A percentile compares a stretch with the other conserved stretches of the same genome.
phyloP scores from a whole-genome alignment of 2,797 vertebrate species.

The Enteromius treurensis region DNA sequence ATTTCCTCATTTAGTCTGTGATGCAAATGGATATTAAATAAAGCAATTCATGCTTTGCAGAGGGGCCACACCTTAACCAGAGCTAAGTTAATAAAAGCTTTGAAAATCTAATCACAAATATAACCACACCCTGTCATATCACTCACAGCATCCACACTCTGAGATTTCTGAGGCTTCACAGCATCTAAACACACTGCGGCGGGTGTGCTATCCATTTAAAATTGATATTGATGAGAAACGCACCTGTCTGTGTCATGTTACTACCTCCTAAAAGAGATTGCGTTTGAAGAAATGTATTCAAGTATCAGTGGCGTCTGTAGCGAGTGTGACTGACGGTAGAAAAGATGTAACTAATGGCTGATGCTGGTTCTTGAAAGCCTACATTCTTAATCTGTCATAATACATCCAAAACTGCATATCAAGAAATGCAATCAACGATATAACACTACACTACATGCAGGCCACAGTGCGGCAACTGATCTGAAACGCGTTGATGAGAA shows the following conservation, averaged over 20 bases:
- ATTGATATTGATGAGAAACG: constrained; percentile 9
- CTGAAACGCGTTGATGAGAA: constrained; percentile 43
- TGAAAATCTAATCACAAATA: constrained; percentile 73
- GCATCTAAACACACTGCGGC: constrained; percentile 73
- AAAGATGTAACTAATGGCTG: constrained; percentile 25
- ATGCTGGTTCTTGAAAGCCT: constrained; percentile 14
- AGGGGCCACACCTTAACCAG: constrained; percentile 77
- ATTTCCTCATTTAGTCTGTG: constrained; percentile 60
- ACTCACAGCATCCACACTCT: constrained; percentile 37
- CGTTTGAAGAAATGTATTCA: neutral
- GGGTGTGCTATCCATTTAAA: neutral
- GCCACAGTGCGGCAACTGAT: constrained; percentile 42
- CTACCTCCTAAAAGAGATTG: constrained; percentile 65
- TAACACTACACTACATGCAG: constrained; percentile 20
- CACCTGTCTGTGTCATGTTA: constrained; percentile 64
- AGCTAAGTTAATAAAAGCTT: constrained; percentile 56
- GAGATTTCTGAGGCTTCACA: constrained; percentile 52
- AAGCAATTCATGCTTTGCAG: constrained; percentile 76
- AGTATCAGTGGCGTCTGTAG: constrained; percentile 2
- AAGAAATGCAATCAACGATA: constrained; percentile 37
- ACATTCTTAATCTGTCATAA: constrained; percentile 34
- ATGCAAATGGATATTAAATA: constrained; percentile 77
- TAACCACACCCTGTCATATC: constrained; percentile 76
- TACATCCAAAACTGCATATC: constrained; percentile 36
- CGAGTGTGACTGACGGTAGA: constrained; percentile 26